phyloP scores from a whole-genome alignment of 2,888 invertebrate genomes.

The Luffia ferchaultella region DNA sequence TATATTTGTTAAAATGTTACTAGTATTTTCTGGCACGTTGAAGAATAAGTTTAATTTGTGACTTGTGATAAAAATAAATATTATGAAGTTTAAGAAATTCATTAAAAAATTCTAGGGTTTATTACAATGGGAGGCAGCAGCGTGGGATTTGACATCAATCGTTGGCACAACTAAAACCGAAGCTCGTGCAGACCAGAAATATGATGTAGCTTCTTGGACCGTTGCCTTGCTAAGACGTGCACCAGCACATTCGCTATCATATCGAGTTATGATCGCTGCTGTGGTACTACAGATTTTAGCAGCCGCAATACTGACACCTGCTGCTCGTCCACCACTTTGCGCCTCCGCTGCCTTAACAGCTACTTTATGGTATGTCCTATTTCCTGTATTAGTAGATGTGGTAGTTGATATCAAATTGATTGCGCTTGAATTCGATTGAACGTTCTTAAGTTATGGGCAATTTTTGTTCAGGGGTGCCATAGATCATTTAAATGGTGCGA shows the following conservation, averaged over 20 bases:
- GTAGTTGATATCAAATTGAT: too few relatives aligned
- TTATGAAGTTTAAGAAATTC: too few relatives aligned
- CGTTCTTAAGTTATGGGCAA: too few relatives aligned
- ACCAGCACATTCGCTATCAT: conserved; percentile 29
- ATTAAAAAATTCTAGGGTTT: conserved; percentile 19
- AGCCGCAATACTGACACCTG: conserved; percentile 29
- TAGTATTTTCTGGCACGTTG: too few relatives aligned
- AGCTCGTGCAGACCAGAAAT: conserved; percentile 40
- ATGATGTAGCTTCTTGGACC: conserved; percentile 22
- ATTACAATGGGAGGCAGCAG: conserved; percentile 33
- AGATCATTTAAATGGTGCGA: background rate
- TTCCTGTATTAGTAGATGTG: too few relatives aligned
- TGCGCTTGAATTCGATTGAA: too few relatives aligned
- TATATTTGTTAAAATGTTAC: too few relatives aligned
- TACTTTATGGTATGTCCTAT: conserved; percentile 31
- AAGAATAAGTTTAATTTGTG: too few relatives aligned
- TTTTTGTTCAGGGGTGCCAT: background rate
- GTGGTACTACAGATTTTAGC: conserved; percentile 27
- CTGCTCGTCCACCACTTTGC: conserved; percentile 31
- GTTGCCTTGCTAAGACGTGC: conserved; percentile 30
- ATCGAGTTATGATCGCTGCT: conserved; percentile 24
- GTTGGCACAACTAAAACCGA: background rate
- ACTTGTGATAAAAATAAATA: too few relatives aligned
- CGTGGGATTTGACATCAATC: conserved; percentile 35
- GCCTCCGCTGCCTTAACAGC: conserved; percentile 35